phyloP scores from a whole-genome alignment of 2,113 vertebrate genomes.

The Camelus dromedarius region DNA sequence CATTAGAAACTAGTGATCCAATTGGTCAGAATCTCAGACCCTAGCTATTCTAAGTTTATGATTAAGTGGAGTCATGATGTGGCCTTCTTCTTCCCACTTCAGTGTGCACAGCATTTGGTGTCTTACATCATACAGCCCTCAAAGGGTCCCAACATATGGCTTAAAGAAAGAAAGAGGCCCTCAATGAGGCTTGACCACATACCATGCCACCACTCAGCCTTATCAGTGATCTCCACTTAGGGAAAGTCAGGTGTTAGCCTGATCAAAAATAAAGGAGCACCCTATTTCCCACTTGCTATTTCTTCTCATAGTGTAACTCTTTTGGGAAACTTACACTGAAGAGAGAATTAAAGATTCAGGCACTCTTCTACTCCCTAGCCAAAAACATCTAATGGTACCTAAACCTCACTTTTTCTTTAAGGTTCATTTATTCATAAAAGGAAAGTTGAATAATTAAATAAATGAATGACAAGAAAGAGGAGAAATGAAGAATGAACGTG shows the following conservation, averaged over 20 bases:
- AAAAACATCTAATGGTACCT: conserved; percentile 18
- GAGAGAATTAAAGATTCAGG: conserved; percentile 38
- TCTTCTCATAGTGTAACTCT: not conserved
- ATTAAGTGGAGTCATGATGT: not conserved
- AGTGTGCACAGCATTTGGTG: not conserved
- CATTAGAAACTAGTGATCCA: not conserved
- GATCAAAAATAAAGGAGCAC: not conserved
- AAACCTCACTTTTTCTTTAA: conserved; percentile 32
- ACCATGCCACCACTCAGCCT: not conserved
- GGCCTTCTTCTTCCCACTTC: not conserved
- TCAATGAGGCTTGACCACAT: not conserved
- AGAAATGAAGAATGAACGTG: not conserved
- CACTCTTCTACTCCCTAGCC: conserved; percentile 15
- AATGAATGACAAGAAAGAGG: conserved; percentile 6
- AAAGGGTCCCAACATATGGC: not conserved
- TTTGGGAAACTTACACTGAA: conserved; percentile 35
- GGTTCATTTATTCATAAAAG: conserved; percentile 23
- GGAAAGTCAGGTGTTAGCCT: conserved; percentile 40
- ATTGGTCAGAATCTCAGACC: not conserved
- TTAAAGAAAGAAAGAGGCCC: not conserved
- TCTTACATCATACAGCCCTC: not conserved
- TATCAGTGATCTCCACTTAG: not conserved
- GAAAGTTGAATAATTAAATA: not conserved
- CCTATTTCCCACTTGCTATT: not conserved
- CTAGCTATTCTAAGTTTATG: not conserved